Evolutionary conservation across 2,888 invertebrate species (phyloP).

Genomic region (Erebia ligea): DNA sequence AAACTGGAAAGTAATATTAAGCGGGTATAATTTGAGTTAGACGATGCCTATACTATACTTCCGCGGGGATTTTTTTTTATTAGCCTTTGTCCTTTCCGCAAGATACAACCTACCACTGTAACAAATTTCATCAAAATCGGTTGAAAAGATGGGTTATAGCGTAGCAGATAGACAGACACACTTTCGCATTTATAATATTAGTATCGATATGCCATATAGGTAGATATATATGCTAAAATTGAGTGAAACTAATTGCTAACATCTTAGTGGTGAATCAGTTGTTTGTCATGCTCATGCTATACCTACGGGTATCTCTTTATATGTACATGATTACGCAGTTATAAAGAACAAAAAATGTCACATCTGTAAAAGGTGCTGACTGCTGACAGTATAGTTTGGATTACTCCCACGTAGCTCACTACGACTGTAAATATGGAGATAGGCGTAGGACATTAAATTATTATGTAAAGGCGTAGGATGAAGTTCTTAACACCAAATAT

Average conservation of each 20-base stretch:
- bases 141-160: too few relatives aligned
- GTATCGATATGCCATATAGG: too few relatives aligned
- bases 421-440: background rate
- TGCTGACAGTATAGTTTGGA: constrained; percentile 1
- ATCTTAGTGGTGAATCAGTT: background rate
- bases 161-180: too few relatives aligned
- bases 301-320: background rate
- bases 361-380: constrained; percentile 17
- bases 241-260: background rate
- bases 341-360: background rate
- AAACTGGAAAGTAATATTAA: background rate
- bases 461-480: constrained; percentile 10
- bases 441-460: constrained; percentile 12
- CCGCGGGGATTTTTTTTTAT: background rate
- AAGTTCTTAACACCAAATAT: background rate
- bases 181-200: too few relatives aligned
- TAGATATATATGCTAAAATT: too few relatives aligned
- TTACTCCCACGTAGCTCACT: background rate
- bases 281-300: background rate
- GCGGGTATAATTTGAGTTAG: background rate
- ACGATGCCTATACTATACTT: too few relatives aligned
- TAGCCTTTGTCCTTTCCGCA: background rate
- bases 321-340: constrained; percentile 1
- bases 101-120: too few relatives aligned
- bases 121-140: too few relatives aligned